phyloP scores from a whole-genome alignment of 2,113 vertebrate species.

The Mesoclemmys tuberculata region DNA sequence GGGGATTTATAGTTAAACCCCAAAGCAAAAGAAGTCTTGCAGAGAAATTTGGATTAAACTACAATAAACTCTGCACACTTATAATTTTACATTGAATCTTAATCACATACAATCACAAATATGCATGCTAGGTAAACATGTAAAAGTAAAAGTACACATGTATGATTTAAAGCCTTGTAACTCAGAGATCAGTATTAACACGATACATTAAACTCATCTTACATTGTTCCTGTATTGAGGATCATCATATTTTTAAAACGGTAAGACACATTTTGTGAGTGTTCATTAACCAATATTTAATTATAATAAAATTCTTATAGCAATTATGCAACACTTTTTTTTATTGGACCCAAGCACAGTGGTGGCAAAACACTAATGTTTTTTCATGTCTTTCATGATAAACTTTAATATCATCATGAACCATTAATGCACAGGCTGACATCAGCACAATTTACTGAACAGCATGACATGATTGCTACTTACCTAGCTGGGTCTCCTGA shows the following conservation, averaged over 20 bases:
- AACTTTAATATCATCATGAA: not conserved
- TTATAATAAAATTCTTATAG: not conserved
- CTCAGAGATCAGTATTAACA: not conserved
- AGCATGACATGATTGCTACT: conserved; percentile 67
- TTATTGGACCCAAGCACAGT: not conserved
- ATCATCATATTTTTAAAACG: not conserved
- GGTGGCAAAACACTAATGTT: not conserved
- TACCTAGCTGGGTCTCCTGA: conserved; percentile 94
- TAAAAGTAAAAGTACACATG: not conserved
- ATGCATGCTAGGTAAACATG: not conserved
- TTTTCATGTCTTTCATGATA: not conserved
- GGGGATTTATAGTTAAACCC: not conserved
- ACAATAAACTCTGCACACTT: not conserved
- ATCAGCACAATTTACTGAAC: not conserved
- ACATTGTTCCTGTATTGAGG: not conserved
- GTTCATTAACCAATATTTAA: not conserved
- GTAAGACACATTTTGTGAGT: not conserved
- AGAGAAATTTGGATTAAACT: not conserved
- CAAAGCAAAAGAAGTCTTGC: not conserved
- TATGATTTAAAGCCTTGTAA: not conserved
- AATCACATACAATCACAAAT: not conserved
- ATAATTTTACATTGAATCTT: not conserved
- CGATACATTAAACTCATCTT: not conserved
- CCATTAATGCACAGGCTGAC: not conserved
- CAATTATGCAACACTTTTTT: not conserved